phyloP scores from a whole-genome alignment of 1,140 invertebrate genomes.

The Drosophila sucinea region DNA sequence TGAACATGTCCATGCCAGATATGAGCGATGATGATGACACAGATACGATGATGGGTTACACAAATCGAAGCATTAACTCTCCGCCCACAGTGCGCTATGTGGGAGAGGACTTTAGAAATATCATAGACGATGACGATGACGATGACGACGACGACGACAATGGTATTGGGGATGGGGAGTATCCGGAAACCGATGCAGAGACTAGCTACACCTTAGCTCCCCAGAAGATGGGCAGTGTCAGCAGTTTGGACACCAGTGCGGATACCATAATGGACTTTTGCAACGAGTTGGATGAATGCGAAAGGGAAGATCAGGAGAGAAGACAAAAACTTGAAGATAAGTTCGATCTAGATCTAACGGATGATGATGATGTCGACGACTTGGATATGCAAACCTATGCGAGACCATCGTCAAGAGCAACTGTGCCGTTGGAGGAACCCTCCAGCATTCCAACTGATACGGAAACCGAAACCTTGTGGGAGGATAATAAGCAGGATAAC shows the following conservation, averaged over 20 bases:
- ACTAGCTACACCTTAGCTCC: background rate
- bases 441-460: background rate
- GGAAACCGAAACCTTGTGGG: constrained; percentile 30
- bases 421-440: background rate
- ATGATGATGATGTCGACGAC: constrained; percentile 5
- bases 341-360: background rate
- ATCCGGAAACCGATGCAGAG: background rate
- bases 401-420: background rate
- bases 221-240: background rate
- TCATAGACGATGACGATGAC: constrained; percentile 7
- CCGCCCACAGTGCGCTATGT: constrained; percentile 53
- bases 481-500: background rate
- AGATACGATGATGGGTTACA: constrained; percentile 39
- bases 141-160: background rate
- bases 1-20: constrained; percentile 32
- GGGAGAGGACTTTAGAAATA: constrained; percentile 15
- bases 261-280: constrained; percentile 29
- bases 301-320: background rate
- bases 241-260: background rate
- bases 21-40: constrained; percentile 59
- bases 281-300: constrained; percentile 26
- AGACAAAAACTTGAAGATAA: background rate
- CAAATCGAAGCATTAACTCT: constrained; percentile 47
- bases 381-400: background rate
- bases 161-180: background rate